phyloP scores from a whole-genome alignment of 2,113 vertebrate genomes.

The Empidonax traillii region DNA sequence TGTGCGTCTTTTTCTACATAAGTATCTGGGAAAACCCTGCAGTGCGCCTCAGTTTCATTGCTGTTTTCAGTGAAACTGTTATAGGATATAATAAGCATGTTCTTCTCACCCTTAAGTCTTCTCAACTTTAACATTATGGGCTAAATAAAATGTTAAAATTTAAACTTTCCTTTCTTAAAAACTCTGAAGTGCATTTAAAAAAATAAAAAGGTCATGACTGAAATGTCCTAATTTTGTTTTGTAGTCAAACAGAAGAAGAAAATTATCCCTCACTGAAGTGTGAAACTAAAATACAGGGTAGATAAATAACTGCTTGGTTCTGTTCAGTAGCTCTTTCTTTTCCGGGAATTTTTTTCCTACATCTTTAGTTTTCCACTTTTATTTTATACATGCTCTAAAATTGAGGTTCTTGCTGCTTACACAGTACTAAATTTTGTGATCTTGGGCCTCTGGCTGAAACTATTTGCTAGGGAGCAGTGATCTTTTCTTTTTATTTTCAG shows the following conservation, averaged over 20 bases:
- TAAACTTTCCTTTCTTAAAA: not conserved
- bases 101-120: not conserved
- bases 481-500: not conserved
- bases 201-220: fast-evolving
- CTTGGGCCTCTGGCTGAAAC: not conserved
- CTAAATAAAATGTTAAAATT: not conserved
- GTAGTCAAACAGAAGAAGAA: not conserved
- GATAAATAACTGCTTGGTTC: not conserved
- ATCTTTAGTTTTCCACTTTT: not conserved
- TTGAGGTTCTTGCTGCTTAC: fast-evolving
- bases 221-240: not conserved
- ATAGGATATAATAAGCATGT: not conserved
- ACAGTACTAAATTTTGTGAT: not conserved
- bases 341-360: not conserved
- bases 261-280: not conserved
- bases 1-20: not conserved
- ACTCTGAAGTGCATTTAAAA: not conserved
- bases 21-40: not conserved
- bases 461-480: not conserved
- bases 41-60: not conserved
- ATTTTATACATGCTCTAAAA: not conserved
- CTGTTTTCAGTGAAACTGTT: not conserved
- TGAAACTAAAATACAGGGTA: not conserved
- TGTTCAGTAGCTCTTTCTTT: not conserved
- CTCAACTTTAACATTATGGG: not conserved